Conservation (phyloP, 2,888 invertebrate species). For the Drosophila colorata region DNA sequence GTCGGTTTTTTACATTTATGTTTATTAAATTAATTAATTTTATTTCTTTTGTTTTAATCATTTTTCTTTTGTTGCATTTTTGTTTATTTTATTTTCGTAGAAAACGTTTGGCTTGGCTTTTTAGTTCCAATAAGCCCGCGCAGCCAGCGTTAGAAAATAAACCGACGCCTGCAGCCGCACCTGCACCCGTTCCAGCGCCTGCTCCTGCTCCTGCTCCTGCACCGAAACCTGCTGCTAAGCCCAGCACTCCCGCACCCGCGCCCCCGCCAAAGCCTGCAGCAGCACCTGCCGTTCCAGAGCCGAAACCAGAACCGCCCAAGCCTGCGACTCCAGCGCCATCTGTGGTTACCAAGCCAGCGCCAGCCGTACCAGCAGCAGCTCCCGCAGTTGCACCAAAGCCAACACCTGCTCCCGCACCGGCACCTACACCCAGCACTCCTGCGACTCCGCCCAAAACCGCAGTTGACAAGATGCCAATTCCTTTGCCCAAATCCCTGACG, state of each 20-base stretch:
- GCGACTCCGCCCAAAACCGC: constrained; percentile 18
- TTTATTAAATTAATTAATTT: constrained; percentile 17
- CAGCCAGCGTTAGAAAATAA: constrained; percentile 78
- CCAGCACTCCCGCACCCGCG: constrained; percentile 40
- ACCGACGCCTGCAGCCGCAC: constrained; percentile 42
- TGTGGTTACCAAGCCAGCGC: constrained; percentile 29
- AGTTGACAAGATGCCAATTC: constrained; percentile 69
- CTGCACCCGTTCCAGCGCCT: constrained; percentile 28
- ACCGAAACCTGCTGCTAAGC: constrained; percentile 40
- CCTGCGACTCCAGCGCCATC: constrained; percentile 45
- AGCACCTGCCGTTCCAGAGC: constrained; percentile 21
- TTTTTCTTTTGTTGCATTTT: constrained; percentile 50
- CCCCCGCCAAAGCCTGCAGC: constrained; percentile 47
- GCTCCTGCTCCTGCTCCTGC: constrained; percentile 55
- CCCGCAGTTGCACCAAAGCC: constrained; percentile 26
- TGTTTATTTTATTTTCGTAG: constrained; percentile 74
- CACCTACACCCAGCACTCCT: constrained; percentile 24
- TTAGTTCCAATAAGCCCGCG: constrained; percentile 79
- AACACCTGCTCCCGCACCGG: constrained; percentile 32
- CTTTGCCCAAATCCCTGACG: constrained; percentile 54
- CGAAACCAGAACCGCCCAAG: constrained; percentile 19
- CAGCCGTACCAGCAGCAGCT: constrained; percentile 29
- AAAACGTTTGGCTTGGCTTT: constrained; percentile 85
- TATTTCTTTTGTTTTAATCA: constrained; percentile 42
- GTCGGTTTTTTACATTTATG: constrained; percentile 6